phyloP scores from a whole-genome alignment of 92 coral and sea anemone genomes.

The Porites divaricata region DNA sequence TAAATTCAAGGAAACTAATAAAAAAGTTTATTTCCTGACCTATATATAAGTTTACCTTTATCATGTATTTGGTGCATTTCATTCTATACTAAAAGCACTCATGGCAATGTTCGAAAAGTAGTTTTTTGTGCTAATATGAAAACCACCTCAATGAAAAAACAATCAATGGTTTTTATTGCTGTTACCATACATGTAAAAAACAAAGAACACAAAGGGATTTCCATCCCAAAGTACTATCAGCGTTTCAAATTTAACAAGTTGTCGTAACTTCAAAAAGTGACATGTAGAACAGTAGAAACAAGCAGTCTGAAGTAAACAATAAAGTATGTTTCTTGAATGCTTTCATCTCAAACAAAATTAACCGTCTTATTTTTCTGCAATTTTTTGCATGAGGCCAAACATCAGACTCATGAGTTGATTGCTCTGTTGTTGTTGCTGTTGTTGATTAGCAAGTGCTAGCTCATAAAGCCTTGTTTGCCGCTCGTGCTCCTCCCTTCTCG shows the following conservation, averaged over 20 bases:
- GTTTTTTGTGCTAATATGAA: too few relatives aligned
- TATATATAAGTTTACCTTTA: slow-evolving; percentile 1
- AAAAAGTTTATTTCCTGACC: neutral
- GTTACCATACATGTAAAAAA: too few relatives aligned
- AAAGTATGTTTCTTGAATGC: neutral
- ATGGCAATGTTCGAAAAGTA: too few relatives aligned
- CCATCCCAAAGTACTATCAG: too few relatives aligned
- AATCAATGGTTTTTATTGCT: too few relatives aligned
- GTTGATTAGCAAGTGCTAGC: slow-evolving; percentile 15
- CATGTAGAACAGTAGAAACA: slow-evolving; percentile 42
- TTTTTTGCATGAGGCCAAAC: slow-evolving; percentile 25
- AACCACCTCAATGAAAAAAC: too few relatives aligned
- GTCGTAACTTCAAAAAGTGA: neutral
- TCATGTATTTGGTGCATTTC: too few relatives aligned
- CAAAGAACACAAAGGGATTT: too few relatives aligned
- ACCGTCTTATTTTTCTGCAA: slow-evolving; percentile 25
- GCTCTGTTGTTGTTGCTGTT: slow-evolving; percentile 44
- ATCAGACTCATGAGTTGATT: slow-evolving; percentile 32
- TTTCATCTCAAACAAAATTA: neutral
- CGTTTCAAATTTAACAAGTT: too few relatives aligned
- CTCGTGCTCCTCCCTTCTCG: slow-evolving; percentile 38
- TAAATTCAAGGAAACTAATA: too few relatives aligned
- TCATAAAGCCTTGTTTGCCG: slow-evolving; percentile 38
- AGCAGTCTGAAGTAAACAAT: slow-evolving; percentile 38
- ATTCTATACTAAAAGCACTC: too few relatives aligned